These are phyloP conservation scores for Etheostoma nigrum DNA, from an alignment of 2,797 vertebrate species.

Conservation along the genomic window DNA sequence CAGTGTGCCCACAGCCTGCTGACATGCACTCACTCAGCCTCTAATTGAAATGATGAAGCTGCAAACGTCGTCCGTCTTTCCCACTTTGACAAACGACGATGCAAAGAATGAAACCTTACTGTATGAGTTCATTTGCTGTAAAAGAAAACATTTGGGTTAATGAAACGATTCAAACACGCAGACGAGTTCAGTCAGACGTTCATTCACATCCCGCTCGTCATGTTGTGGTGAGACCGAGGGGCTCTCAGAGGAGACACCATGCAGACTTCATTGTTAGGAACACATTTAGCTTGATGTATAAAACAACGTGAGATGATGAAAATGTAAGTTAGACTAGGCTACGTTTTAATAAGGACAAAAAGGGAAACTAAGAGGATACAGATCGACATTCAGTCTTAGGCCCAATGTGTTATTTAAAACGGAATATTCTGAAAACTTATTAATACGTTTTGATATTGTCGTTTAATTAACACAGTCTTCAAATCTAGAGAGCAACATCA, in stretches of 20 bases:
- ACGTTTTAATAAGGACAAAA: neutral
- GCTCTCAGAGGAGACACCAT: neutral
- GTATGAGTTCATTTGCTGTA: constrained; percentile 16
- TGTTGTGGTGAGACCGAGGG: constrained; percentile 11
- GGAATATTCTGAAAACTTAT: fast-evolving
- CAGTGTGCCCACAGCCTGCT: neutral
- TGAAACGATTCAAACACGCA: constrained; percentile 11
- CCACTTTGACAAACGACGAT: neutral
- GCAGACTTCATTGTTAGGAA: neutral
- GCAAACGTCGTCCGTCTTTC: neutral
- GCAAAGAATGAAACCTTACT: neutral
- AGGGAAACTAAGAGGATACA: neutral
- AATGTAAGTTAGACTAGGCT: neutral
- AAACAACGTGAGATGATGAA: constrained; percentile 27
- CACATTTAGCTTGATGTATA: neutral
- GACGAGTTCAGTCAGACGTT: constrained; percentile 25
- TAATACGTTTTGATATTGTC: no score
- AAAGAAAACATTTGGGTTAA: constrained; percentile 11
- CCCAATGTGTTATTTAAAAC: neutral
- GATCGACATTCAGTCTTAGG: neutral
- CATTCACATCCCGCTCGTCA: constrained; percentile 17
- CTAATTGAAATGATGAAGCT: neutral
- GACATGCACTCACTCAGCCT: neutral
- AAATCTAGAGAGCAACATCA: neutral
- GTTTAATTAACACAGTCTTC: neutral